Evolutionary conservation across 2,888 invertebrate genomes (phyloP).

Genomic region (Romanomermis culicivorax): DNA sequence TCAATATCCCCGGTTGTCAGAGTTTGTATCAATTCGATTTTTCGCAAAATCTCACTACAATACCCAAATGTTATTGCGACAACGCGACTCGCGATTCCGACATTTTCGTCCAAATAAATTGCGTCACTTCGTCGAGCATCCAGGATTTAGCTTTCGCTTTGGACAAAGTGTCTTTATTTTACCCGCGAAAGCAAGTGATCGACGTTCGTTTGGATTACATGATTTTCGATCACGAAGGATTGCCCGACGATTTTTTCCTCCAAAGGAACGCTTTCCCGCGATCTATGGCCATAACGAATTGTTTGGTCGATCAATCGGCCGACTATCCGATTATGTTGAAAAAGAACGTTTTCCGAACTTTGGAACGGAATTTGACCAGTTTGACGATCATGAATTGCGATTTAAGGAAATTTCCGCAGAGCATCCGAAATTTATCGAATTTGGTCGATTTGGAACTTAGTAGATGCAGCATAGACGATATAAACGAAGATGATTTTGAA

Average conservation of each 20-base stretch:
- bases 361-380: background rate
- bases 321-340: background rate
- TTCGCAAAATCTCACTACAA: background rate
- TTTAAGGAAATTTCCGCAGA: background rate
- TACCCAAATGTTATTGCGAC: background rate
- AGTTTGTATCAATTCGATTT: background rate
- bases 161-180: background rate
- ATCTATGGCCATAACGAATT: background rate
- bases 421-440: background rate
- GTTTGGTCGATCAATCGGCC: background rate
- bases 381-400: background rate
- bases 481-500: background rate
- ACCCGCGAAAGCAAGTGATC: background rate
- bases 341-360: background rate
- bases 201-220: background rate
- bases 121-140: background rate
- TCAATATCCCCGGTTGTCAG: background rate
- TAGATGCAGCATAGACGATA: background rate
- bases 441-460: background rate
- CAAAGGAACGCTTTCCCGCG: background rate
- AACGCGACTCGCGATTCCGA: background rate
- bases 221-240: background rate
- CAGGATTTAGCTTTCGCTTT: background rate
- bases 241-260: conserved; percentile 1
- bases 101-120: background rate